These are phyloP conservation scores for Pterophyllum scalare DNA, from an alignment of 2,113 vertebrate species.

Conservation along the genomic window DNA sequence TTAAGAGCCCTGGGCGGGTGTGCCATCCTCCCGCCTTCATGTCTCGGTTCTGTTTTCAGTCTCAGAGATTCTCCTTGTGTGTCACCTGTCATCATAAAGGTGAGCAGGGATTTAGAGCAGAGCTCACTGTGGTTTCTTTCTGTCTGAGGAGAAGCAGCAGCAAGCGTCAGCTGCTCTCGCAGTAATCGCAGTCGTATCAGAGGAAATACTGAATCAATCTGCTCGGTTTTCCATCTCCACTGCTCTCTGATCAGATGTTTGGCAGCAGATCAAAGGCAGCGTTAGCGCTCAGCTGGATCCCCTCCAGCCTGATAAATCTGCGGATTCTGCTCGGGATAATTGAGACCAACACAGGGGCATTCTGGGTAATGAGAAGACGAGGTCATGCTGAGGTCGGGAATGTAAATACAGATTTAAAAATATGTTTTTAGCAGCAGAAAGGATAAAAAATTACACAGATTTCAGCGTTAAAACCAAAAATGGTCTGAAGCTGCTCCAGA, in stretches of 20 bases:
- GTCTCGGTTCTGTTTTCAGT: not conserved
- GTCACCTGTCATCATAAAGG: not conserved
- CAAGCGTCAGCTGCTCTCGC: not conserved
- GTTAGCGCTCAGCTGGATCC: conserved; percentile 14
- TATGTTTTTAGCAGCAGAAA: not conserved
- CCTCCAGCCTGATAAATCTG: conserved; percentile 41
- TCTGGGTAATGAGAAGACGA: conserved; percentile 21
- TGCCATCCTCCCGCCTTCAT: not conserved
- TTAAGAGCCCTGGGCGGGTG: no score
- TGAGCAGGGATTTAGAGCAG: not conserved
- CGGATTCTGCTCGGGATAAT: conserved; percentile 28
- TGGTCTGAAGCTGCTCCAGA: no score
- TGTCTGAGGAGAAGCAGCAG: not conserved
- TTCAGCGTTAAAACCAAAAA: no score
- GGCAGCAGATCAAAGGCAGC: conserved; percentile 35
- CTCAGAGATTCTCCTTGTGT: not conserved
- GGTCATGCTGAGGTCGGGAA: conserved; percentile 9
- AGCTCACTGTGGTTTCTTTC: not conserved
- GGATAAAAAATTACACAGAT: not conserved
- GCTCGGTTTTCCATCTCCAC: not conserved
- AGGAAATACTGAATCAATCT: conserved; percentile 1
- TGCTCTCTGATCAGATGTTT: conserved; percentile 41
- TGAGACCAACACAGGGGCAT: conserved; percentile 14
- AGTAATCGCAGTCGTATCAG: not conserved
- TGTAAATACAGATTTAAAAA: not conserved